Evolutionary conservation across 1,140 invertebrate species (phyloP), one percentile per base, ranked within the genome.

Genomic region (Adoxophyes honmai): DNA sequence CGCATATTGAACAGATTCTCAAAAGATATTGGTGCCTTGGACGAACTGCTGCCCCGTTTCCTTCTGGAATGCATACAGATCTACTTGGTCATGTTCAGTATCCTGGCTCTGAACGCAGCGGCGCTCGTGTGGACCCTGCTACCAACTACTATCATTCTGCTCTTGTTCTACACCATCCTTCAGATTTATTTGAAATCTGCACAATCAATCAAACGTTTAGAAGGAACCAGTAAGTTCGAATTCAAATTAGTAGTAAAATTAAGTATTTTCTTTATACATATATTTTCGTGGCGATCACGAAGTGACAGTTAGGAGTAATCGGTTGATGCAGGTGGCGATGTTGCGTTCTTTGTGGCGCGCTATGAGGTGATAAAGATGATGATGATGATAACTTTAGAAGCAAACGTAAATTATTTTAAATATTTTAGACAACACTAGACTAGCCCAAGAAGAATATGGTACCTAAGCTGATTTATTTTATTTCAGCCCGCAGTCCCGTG

Each of bases 171-270:
- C 56, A 91, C 91, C 57, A 91, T 96, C 10, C 86, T 96, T 11
- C 91, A 92, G 59, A 92, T 97, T 55, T 98, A 97, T 76, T 84
- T 98, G 7, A 92, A 92, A 48, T 95, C 95, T 0, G 96, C 95
- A 0, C 92, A 96, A 64, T 95, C 96, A 70, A 91, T 98, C 5
- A 97, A 98, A 81, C 89, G 96, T 52, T 79, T 98, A 11, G 96
- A 98, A 89, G 95, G 95, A 74, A 94, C 93, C 58, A 92, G 94
- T 95, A 86, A 91, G 81, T 81, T 48, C 21, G 21, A 6, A 6
- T 28, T 3, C 21, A 28, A 28, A 6, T 28, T n/a, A n/a, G n/a
- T n/a, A n/a, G n/a, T n/a, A n/a, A n/a, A n/a, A n/a, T n/a, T n/a
- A n/a, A n/a, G n/a, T n/a, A n/a, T n/a, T n/a, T n/a, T n/a, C n/a